Evolutionary conservation across 2,797 vertebrate genomes (phyloP).

Genomic region (Hippopotamyrus pictus): DNA sequence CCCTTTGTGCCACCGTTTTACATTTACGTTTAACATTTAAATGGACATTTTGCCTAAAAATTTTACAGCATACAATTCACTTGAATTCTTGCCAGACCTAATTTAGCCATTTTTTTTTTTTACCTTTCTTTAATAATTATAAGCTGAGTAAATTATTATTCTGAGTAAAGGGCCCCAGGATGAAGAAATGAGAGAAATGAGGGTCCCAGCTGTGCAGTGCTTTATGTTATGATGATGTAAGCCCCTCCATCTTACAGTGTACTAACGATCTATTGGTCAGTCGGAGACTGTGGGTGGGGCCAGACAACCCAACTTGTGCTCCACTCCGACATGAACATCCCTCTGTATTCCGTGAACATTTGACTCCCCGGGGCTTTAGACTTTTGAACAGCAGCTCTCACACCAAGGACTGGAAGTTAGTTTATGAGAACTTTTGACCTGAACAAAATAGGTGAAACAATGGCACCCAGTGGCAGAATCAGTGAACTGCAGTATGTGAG

Average conservation of each 20-base stretch:
- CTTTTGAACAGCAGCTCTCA: neutral
- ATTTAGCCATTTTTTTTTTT: neutral
- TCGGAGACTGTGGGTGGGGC: neutral
- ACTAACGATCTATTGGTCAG: neutral
- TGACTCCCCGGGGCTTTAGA: neutral
- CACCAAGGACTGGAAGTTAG: neutral
- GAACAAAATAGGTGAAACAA: neutral
- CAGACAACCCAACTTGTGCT: neutral
- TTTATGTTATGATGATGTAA: neutral
- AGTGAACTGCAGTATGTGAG: neutral
- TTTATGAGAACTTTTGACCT: neutral
- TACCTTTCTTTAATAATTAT: neutral
- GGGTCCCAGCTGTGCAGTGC: neutral
- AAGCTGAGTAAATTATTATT: neutral
- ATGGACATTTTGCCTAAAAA: neutral
- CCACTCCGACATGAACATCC: neutral
- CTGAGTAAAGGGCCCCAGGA: neutral
- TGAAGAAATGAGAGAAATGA: neutral
- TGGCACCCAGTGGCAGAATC: neutral
- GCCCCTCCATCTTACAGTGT: neutral
- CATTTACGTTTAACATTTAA: neutral
- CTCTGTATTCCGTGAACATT: neutral
- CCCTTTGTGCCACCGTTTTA: neutral
- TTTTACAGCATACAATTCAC: neutral
- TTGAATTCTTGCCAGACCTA: neutral